These are phyloP conservation scores for Noctua janthina DNA, from an alignment of 2,888 invertebrate species.

Conservation along the genomic window DNA sequence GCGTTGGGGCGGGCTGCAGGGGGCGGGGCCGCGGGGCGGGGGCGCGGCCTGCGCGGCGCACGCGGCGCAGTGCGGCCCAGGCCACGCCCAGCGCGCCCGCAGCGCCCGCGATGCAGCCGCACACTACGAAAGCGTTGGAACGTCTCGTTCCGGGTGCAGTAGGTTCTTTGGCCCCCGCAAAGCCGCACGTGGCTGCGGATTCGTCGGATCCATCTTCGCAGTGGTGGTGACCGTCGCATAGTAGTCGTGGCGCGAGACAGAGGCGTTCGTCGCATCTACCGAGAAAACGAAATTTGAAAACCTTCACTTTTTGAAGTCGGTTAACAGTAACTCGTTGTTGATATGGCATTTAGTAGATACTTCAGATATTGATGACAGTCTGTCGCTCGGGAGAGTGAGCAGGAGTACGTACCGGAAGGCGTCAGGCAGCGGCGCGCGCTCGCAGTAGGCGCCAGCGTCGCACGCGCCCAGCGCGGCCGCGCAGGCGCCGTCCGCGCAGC, in stretches of 20 bases:
- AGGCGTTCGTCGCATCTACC: constrained; percentile 92
- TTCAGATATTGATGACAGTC: neutral
- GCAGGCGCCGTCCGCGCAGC: constrained; percentile 91
- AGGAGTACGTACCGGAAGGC: constrained; percentile 76
- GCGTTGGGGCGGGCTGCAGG: constrained; percentile 60
- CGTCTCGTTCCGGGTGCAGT: constrained; percentile 56
- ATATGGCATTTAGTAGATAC: neutral
- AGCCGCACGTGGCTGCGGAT: constrained; percentile 91
- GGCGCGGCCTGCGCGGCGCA: constrained; percentile 50
- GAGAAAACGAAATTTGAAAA: neutral
- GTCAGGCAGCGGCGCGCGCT: constrained; percentile 81
- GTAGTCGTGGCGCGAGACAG: constrained; percentile 92
- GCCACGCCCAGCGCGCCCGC: constrained; percentile 74
- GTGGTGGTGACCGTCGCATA: constrained; percentile 95
- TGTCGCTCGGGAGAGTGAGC: too few species aligned
- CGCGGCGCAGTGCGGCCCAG: constrained; percentile 67
- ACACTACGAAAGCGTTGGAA: constrained; percentile 75
- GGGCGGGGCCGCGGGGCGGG: constrained; percentile 70
- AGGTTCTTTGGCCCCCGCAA: constrained; percentile 57
- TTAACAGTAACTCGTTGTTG: neutral
- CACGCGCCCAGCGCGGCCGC: constrained; percentile 92
- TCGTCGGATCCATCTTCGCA: constrained; percentile 96
- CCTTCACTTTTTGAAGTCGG: neutral
- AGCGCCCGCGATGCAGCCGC: constrained; percentile 75
- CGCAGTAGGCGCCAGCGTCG: constrained; percentile 88